Evolutionary conservation across 35 echinoderm and acorn worm genomes (phyloP), one percentile per base, ranked within the genome.

Genomic region (Lytechinus pictus): DNA sequence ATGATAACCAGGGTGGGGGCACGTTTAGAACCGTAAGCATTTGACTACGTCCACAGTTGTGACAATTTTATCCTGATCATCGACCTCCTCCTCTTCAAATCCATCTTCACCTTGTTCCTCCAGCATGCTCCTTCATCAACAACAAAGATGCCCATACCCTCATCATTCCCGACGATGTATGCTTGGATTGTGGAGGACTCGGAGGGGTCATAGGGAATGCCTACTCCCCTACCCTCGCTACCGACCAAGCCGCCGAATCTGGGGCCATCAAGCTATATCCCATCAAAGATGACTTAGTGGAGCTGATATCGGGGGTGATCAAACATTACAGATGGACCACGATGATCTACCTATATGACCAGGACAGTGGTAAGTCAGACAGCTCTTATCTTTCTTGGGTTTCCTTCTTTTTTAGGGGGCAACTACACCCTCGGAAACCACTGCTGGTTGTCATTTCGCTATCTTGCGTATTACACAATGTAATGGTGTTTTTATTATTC

Each of bases 251-350:
- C 52, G 86, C 94, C 28, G 95, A 91, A 0, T 97, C 96, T 0
- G 54, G 86, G 21, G 97, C 97, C 21, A 96, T 97, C 54, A 98
- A 98, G 94, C 96, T 98, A 95, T 57, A 89, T 10, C 96, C 96
- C 21, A 95, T 86, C 4, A 89, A 88, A 2, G 57, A 58, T 7
- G 97, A 98, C 27, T 57, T 98, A 24, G 27, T 97, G 52, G 97
- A 98, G 52, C 94, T 98, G 16, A 86, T 97, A 9, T 44, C 92
- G 52, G 95, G 96, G 28, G 96, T 98, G n/a, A 95, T 97, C 58
- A 61, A 94, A 2, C 92, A 98, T 52, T 97, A 96, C 92, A 94
- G 96, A 7, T 98, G 97, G 97, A 60, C 53, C 10, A 95, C 95
- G 9, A 97, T 98, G 79, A 97, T 98, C 21, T 95, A 97, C 88